Evolutionary conservation across 2,113 vertebrate species (phyloP), one percentile per base, ranked within the genome.

Genomic region (Oreocharis arfaki): DNA sequence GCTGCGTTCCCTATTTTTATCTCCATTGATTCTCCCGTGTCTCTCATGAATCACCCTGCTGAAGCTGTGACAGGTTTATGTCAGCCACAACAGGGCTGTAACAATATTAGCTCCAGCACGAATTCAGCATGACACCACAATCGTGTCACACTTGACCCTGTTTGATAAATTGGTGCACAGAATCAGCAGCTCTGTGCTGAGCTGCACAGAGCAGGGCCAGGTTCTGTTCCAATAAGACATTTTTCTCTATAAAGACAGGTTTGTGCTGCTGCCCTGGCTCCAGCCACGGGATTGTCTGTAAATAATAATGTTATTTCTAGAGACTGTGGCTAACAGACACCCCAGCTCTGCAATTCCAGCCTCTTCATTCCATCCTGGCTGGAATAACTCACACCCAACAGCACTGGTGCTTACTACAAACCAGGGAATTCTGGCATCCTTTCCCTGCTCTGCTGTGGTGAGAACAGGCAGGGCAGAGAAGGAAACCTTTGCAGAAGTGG

Each of bases 61-160:
- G 83, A 90, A 84, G 92, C 77, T 61, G 60, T 90, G 90, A 87
- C 90, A 89, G 79, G 23, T 86, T 97, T 82, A 92, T 86, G 79
- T 82, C 96, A 96, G 81, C 85, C 95, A 75, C 90, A 82, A 93
- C 85, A 88, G 88, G 73, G 69, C 78, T 74, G 68, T 57, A 68
- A 90, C 93, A 94, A 90, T 57, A 95, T 96, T 89, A 92, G 75
- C 80, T 93, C 37, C 89, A 80, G 83, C 64, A 80, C 7, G 71
- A 75, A 88, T 94, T 21, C 95, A 90, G 85, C 11, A 0, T 75
- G 94, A 89, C 91, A 93, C 77, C 87, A 76, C 35, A 65, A 86
- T 5, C 91, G 91, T 91, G 85, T 80, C 94, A 85, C 64, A 77
- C 94, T 76, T 95, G 94, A 96, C 87, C 91, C 95, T 78, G 3